Evolutionary conservation across 2,888 invertebrate species (phyloP).

Genomic region (Sarcophaga variegata): DNA sequence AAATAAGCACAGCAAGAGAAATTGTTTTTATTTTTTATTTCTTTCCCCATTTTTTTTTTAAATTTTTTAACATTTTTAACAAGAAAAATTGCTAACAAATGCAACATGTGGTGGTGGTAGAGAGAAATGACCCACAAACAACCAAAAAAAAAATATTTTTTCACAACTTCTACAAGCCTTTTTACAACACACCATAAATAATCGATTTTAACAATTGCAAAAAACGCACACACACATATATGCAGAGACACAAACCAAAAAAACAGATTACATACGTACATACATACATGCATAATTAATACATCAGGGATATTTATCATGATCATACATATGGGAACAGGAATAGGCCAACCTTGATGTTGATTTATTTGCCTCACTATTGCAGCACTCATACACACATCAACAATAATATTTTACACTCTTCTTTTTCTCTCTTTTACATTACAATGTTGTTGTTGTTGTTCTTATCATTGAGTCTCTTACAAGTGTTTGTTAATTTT

Average conservation of each 20-base stretch:
- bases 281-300: constrained; percentile 70
- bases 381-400: constrained; percentile 21
- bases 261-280: constrained; percentile 1
- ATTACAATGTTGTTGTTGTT: background rate
- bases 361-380: constrained; percentile 74
- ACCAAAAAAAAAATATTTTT: constrained; percentile 21
- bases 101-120: constrained; percentile 65
- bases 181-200: constrained; percentile 11
- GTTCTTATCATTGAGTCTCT: background rate
- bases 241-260: background rate
- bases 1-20: constrained; percentile 20
- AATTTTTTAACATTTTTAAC: constrained; percentile 14
- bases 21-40: constrained; percentile 12
- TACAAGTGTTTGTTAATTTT: constrained; percentile 46
- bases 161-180: constrained; percentile 51
- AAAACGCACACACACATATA: background rate
- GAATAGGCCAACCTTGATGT: constrained; percentile 79
- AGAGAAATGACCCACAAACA: constrained; percentile 28
- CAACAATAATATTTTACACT: background rate
- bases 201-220: constrained; percentile 41
- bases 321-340: constrained; percentile 67
- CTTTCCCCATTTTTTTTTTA: background rate
- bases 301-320: constrained; percentile 71
- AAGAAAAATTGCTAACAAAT: constrained; percentile 65
- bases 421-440: background rate